Evolutionary conservation across 2,113 vertebrate genomes (phyloP).

Genomic region (Phocoena sinus): DNA sequence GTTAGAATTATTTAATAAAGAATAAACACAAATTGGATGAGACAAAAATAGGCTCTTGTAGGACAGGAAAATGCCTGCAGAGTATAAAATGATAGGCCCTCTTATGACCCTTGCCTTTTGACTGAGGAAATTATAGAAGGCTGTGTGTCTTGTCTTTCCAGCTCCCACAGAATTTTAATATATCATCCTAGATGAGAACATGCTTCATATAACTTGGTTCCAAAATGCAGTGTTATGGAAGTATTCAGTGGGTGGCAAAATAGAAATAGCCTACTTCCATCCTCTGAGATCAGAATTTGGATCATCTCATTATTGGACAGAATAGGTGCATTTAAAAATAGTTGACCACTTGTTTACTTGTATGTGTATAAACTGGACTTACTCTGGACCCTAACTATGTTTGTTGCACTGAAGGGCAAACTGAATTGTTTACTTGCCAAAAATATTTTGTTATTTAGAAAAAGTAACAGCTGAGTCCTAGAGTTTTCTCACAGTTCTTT

Average conservation of each 20-base stretch:
- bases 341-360: conserved; percentile 37
- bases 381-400: background rate
- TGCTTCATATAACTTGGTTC: background rate
- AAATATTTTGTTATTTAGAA: conserved; percentile 49
- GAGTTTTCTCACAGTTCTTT: background rate
- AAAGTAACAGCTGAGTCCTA: background rate
- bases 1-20: conserved; percentile 35
- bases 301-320: background rate
- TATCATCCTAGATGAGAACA: background rate
- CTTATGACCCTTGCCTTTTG: background rate
- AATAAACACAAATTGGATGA: background rate
- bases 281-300: conserved; percentile 27
- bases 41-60: background rate
- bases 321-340: conserved; percentile 29
- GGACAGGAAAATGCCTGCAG: background rate
- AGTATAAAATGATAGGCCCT: background rate
- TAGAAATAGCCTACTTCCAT: conserved; percentile 7
- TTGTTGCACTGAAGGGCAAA: background rate
- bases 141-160: background rate
- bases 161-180: background rate
- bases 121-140: background rate
- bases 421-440: conserved; percentile 26
- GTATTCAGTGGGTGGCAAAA: background rate
- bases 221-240: background rate
- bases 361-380: background rate